These are phyloP conservation scores for Caenorhabditis panamensis DNA, from an alignment of 2,888 invertebrate species.

Conservation along the genomic window DNA sequence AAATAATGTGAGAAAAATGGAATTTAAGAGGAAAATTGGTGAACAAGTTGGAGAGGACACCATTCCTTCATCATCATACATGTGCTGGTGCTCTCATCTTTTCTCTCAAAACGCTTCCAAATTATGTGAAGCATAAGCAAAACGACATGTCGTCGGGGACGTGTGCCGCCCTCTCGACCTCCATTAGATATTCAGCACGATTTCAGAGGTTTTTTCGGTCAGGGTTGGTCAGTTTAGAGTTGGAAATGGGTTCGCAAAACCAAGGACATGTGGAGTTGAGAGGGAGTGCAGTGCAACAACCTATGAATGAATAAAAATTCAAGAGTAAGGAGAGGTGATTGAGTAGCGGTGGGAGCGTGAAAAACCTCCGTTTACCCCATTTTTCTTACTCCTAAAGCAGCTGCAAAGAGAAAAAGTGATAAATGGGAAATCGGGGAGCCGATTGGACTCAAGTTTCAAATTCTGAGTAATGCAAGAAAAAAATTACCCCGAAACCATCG, in stretches of 20 bases:
- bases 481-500: too few relatives aligned
- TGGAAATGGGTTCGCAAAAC: too few relatives aligned
- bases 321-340: neutral
- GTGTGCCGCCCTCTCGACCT: slow-evolving; percentile 5
- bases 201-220: slow-evolving; percentile 21
- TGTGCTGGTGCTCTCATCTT: slow-evolving; percentile 35
- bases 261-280: too few relatives aligned
- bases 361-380: neutral
- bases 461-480: too few relatives aligned
- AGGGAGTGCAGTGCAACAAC: neutral
- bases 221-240: too few relatives aligned
- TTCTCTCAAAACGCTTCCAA: slow-evolving; percentile 47
- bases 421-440: neutral
- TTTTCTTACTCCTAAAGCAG: neutral
- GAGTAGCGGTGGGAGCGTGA: neutral
- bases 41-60: slow-evolving; percentile 41
- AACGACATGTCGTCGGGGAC: slow-evolving; percentile 32
- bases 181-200: slow-evolving; percentile 45
- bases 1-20: neutral
- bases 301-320: slow-evolving; percentile 1
- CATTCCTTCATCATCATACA: slow-evolving; percentile 27
- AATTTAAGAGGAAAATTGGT: neutral
- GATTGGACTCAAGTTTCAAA: too few relatives aligned
- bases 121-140: slow-evolving; percentile 61
- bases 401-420: neutral